Evolutionary conservation across 2,797 vertebrate species (phyloP).

Genomic region (Intellagama lesueurii): DNA sequence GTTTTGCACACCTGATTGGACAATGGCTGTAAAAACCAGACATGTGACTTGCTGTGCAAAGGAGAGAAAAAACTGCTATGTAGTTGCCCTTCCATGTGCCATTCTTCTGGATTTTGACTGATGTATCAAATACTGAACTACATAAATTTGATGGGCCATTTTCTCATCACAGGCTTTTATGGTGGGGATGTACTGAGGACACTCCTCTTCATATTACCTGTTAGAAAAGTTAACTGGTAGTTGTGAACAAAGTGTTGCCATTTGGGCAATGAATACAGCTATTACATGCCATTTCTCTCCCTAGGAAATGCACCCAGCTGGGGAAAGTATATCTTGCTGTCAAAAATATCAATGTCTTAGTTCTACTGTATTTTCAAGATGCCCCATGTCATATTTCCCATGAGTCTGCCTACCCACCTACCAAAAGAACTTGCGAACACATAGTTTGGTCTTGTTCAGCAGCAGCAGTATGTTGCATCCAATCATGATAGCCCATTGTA

Average conservation of each 20-base stretch:
- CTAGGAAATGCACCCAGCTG: background rate
- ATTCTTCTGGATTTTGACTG: too few species aligned
- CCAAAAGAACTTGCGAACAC: background rate
- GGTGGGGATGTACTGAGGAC: background rate
- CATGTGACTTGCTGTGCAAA: too few species aligned
- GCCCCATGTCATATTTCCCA: background rate
- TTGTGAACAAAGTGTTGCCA: background rate
- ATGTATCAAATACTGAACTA: too few species aligned
- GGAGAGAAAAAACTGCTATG: too few species aligned
- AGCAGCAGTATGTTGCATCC: background rate
- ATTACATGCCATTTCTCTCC: background rate
- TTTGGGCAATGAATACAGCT: background rate
- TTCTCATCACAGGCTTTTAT: background rate
- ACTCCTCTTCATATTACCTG: background rate
- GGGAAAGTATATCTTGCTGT: background rate
- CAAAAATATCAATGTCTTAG: background rate
- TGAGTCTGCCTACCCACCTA: background rate
- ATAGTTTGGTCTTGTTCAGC: background rate
- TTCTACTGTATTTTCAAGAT: background rate
- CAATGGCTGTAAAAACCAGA: too few species aligned
- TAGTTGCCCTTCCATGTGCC: too few species aligned
- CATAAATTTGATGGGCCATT: background rate
- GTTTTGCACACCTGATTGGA: too few species aligned
- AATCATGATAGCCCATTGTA: background rate
- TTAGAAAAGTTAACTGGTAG: background rate